Percentiles rank a stretch among this genome's conserved stretches.
phyloP scores from a whole-genome alignment of 2,113 vertebrate species.

The Atlantisia rogersi region DNA sequence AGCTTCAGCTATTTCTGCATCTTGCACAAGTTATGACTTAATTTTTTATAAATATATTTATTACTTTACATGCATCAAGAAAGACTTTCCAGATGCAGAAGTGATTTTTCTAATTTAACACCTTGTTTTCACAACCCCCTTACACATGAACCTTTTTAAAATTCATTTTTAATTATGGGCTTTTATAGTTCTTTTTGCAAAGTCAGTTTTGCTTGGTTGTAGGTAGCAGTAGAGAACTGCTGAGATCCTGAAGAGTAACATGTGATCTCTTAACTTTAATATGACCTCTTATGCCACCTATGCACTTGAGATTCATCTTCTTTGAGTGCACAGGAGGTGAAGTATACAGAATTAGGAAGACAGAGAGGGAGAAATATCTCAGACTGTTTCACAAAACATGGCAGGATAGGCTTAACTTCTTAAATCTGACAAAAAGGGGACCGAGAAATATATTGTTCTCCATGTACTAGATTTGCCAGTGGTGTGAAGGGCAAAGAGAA shows the following conservation, averaged over 20 bases:
- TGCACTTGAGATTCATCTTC: not conserved
- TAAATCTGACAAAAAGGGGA: not conserved
- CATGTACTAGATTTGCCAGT: too few species aligned
- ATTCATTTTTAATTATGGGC: not conserved
- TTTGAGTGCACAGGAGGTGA: not conserved
- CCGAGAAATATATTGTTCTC: not conserved
- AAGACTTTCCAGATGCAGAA: rapidly evolving
- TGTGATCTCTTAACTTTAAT: not conserved
- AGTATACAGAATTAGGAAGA: not conserved
- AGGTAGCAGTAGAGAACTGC: not conserved
- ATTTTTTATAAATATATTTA: too few species aligned
- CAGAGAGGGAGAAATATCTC: not conserved
- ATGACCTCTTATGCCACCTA: not conserved
- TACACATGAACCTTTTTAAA: not conserved
- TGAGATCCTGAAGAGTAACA: not conserved
- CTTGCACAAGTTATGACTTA: not conserved
- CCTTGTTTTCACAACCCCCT: not conserved
- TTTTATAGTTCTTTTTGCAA: not conserved
- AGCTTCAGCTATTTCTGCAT: not conserved
- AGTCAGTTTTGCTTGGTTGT: not conserved
- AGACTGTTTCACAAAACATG: not conserved
- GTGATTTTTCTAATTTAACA: not conserved
- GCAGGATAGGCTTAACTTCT: not conserved
- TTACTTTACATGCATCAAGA: not conserved
- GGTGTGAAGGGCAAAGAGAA: not conserved